Base-by-base conservation (phyloP, 2,797 vertebrate genomes). In the Myotis vivesi region DNA sequence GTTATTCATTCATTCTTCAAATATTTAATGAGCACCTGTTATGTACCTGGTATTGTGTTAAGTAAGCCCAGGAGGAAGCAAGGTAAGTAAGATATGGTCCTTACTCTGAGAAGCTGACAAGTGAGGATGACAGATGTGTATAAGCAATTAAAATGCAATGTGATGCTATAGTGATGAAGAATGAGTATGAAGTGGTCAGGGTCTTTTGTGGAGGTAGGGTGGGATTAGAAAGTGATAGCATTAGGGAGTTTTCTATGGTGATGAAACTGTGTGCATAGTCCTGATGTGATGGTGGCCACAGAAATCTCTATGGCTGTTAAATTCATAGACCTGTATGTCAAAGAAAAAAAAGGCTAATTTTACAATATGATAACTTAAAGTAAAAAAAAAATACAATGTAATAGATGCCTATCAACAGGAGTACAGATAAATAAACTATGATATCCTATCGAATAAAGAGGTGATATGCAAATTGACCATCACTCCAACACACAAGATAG, bases 1-100 rank as follows among this genome's bases (percentile, higher is more conserved):
- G 59, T 41, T 49, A 62, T 41, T 59, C 38, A 81, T 22, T 76
- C 57, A 72, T 69, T 30, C n/a, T 93, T 97, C 64, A 83, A 66
- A 87, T 57, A 87, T n/a, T 91, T 80, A 92, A 95, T 46, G n/a
- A 84, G 51, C 10, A 91, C 33, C 73, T 82, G 55, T 9, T 93
- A 49, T 46, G 28, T 69, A 73, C 46, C 8, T 44, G 53, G 89
- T 84, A 75, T 36, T 72, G n/a, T 68, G 44, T 64, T 75, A 71
- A 86, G 28, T 30, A 62, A 30, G 51, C n/a, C 22, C 66, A 16
- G 36, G 49, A 72, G 46, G 25, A 84, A 53, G 84, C 57, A 38
- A 94, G 72, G 72, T 53, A 36, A 92, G 5, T 72, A 83, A 90
- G 8, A 82, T 13, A 36, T 5, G 6, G 11, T 66, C 62, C 13